Evolutionary conservation across 2,888 invertebrate species (phyloP).

Genomic region (Standfussiana lucernea): DNA sequence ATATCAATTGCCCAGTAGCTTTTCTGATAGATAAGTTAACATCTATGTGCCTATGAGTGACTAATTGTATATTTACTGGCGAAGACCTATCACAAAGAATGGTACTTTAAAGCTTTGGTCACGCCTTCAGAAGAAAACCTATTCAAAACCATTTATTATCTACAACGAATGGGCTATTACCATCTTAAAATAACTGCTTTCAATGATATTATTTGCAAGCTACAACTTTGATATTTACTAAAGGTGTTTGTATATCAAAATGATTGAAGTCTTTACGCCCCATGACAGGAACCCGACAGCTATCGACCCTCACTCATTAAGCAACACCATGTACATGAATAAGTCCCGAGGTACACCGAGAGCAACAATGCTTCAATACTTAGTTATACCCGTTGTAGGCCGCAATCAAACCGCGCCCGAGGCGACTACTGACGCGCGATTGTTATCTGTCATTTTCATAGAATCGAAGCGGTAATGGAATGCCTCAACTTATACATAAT

Average conservation of each 20-base stretch:
- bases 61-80: background rate
- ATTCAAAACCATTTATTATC: slow-evolving; percentile 29
- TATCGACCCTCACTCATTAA: slow-evolving; percentile 70
- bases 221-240: slow-evolving; percentile 71
- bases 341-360: slow-evolving; percentile 55
- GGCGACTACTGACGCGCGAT: slow-evolving; percentile 55
- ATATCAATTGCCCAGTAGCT: background rate
- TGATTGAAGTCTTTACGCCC: slow-evolving; percentile 77
- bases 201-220: slow-evolving; percentile 66
- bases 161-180: slow-evolving; percentile 23
- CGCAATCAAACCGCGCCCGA: slow-evolving; percentile 64
- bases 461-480: slow-evolving; percentile 64
- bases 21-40: background rate
- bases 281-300: slow-evolving; percentile 64
- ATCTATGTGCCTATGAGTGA: background rate
- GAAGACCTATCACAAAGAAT: background rate
- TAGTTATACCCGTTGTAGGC: slow-evolving; percentile 38
- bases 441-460: slow-evolving; percentile 70
- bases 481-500: slow-evolving; percentile 63
- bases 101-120: background rate
- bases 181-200: slow-evolving; percentile 54
- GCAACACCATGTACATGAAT: slow-evolving; percentile 61
- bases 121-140: slow-evolving; percentile 7
- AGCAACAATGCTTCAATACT: slow-evolving; percentile 66
- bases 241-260: slow-evolving; percentile 74